Base-by-base conservation (phyloP, 2,113 vertebrate genomes). In the Leptodactylus fuscus region DNA sequence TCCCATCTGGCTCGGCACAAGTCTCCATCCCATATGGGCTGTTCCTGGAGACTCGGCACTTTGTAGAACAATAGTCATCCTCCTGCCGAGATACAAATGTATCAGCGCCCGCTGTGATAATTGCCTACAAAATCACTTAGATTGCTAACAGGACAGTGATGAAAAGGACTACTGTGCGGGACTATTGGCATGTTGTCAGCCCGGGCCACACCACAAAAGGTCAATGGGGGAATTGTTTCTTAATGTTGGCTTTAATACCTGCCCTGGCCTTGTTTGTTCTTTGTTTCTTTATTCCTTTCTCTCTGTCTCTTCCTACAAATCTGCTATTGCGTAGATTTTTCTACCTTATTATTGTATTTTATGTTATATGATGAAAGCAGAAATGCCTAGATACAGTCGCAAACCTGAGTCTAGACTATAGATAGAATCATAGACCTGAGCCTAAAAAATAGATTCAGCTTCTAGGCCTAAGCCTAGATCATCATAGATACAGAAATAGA, bases 21-120 rank as follows among this genome's bases (percentile, higher is more conserved):
- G 46, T 20, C 60, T 55, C 46, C 22, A 34, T 41, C 71, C 83
- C 75, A 70, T 85, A 70, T 55, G 53, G 65, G 48, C 58, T 16
- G 9, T 27, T 85, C 75, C 41, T 9, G 8, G 8, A 55, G 83
- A 85, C 34, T 51, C 48, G 15, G 48, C 77, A 55, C 29, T 85
- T 79, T 79, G 76, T 85, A 29, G 71, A 71, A 85, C 83, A 85
- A 85, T 79, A 80, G 83, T 27, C 29, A 15, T 27, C n/a, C 75
- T 76, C 70, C 82, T 80, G 83, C 34, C 9, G 48, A 44, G 62
- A 34, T 70, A 71, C 13, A 80, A 34, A 55, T 46, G 58, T 67
- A 41, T 78, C 48, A 65, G 73, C 1, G 34, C 10, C 62, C 41
- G 46, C 83, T 80, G 83, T 20, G 83, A 62, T 79, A 85, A 85